Conservation (phyloP, 2,797 vertebrate species). For the Rhadinocentrus ornatus region DNA sequence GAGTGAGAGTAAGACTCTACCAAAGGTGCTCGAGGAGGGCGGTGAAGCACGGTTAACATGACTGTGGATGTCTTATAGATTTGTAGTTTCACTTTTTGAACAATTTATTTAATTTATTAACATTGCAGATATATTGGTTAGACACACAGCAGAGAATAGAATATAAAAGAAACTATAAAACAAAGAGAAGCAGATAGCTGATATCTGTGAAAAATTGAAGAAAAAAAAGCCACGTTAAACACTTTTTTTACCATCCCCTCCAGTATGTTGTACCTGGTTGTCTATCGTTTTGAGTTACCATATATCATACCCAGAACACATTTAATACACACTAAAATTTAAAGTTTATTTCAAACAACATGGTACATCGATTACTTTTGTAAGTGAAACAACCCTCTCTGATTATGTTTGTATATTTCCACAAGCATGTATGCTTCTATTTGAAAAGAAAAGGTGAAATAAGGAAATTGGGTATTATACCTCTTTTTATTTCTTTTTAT, state of each 20-base stretch:
- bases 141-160: not conserved
- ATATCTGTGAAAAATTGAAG: too few species aligned
- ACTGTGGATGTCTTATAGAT: not conserved
- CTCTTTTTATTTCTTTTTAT: not conserved
- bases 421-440: not conserved
- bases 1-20: conserved; percentile 66
- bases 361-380: too few species aligned
- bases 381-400: not conserved
- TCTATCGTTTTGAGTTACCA: too few species aligned
- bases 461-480: not conserved
- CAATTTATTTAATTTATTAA: not conserved
- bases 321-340: too few species aligned
- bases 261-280: too few species aligned
- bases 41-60: not conserved
- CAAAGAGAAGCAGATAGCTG: too few species aligned
- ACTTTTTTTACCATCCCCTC: too few species aligned
- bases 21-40: conserved; percentile 62
- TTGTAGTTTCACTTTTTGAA: not conserved
- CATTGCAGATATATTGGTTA: not conserved
- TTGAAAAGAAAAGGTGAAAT: not conserved
- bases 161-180: too few species aligned
- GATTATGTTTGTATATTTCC: not conserved
- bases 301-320: too few species aligned
- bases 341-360: too few species aligned
- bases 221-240: too few species aligned